Base-by-base conservation (phyloP, 2,797 vertebrate genomes). In the Sphenopsis melanotis region DNA sequence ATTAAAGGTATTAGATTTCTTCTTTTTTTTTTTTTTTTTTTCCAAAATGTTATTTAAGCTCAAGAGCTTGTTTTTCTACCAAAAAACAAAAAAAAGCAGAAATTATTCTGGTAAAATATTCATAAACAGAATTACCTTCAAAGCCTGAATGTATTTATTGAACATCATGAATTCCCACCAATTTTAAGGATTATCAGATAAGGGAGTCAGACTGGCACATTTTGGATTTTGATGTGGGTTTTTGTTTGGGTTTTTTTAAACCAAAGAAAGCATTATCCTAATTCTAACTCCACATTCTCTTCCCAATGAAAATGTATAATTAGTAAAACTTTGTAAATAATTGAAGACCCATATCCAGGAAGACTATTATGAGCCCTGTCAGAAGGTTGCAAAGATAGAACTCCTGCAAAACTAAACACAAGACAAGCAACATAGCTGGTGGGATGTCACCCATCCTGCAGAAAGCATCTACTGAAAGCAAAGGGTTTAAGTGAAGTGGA, bases 401-500 rank as follows among this genome's bases (percentile, higher is more conserved):
- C 7, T 49, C 18, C 46, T 9, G 0, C 0, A 1, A 36, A 75
- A 11, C 3, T 0, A 7, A 83, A 10, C 11, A 34, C 0, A 2
- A 14, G 10, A 59, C 8, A 14, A 63, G 30, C 15, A 24, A 18
- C 1, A 1, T 2, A 20, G 11, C 1, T 3, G 32, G 18, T 19
- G 37, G 9, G 69, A 21, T 55, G 30, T 64, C 42, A 71, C 12
- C 19, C 29, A n/a, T n/a, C 20, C 50, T 39, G 14, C 27, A 66
- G 47, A 63, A 74, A 71, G 11, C 49, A 79, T 9, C 15, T 18
- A 10, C 49, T 60, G 41, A 64, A 66, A 44, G 9, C 9, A 55
- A 87, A 71, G 15, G 4, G 5, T 42, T 63, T 30, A 52, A 20
- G 11, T 46, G 24, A 46, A 87, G 19, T 5, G 5, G 8, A 22